These are phyloP conservation scores for Ctenoplectra terminalis DNA, from an alignment of 1,140 invertebrate species.

Conservation along the genomic window DNA sequence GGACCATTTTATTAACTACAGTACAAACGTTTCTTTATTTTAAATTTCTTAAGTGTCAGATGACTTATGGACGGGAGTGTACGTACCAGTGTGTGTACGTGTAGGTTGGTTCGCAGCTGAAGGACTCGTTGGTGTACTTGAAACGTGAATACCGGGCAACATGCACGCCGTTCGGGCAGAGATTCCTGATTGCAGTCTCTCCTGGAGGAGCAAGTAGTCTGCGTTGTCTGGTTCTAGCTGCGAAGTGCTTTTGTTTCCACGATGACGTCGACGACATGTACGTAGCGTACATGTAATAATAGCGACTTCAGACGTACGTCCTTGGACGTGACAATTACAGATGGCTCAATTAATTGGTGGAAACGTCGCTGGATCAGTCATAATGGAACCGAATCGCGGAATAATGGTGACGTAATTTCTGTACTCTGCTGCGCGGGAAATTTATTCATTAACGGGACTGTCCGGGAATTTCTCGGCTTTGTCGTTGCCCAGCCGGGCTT, in stretches of 20 bases:
- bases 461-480: neutral
- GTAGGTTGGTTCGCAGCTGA: neutral
- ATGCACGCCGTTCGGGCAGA: constrained; percentile 12
- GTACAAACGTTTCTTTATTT: too few relatives aligned
- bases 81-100: neutral
- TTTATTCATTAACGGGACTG: constrained; percentile 26
- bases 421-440: neutral
- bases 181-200: constrained; percentile 40
- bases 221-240: constrained; percentile 11
- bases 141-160: constrained; percentile 38
- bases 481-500: neutral
- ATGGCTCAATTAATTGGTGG: constrained; percentile 26
- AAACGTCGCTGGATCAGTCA: neutral
- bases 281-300: constrained; percentile 25
- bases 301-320: constrained; percentile 18
- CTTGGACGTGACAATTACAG: constrained; percentile 46
- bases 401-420: constrained; percentile 25
- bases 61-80: too few relatives aligned
- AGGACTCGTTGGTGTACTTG: constrained; percentile 11
- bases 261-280: constrained; percentile 1
- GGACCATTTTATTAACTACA: too few relatives aligned
- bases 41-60: too few relatives aligned
- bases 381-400: constrained; percentile 20
- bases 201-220: constrained; percentile 11
- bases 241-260: constrained; percentile 25